Conservation (phyloP, 1,140 invertebrate genomes). For the Bombus turneri region DNA sequence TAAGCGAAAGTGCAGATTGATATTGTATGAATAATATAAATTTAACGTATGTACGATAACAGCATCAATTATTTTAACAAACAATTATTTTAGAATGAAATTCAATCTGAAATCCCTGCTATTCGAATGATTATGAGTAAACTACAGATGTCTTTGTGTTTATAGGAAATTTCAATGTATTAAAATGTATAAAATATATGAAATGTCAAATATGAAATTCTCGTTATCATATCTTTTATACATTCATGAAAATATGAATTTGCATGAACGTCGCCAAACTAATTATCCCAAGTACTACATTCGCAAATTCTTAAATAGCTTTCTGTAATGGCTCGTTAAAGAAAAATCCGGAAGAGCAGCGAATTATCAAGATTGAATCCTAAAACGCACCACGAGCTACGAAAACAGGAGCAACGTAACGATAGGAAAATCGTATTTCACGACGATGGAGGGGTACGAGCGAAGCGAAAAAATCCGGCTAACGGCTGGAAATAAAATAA, state of each 20-base stretch:
- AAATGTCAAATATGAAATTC: not conserved
- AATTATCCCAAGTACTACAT: not conserved
- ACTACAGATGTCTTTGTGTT: not conserved
- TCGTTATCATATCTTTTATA: not conserved
- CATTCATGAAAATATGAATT: not conserved
- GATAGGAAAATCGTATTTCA: not conserved
- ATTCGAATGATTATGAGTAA: not conserved
- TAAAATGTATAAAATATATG: not conserved
- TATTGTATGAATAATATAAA: not conserved
- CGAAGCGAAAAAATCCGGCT: not conserved
- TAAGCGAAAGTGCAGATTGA: not conserved
- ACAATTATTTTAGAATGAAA: not conserved
- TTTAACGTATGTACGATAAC: not conserved
- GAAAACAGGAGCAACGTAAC: not conserved
- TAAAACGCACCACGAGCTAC: not conserved
- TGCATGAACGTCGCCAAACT: not conserved
- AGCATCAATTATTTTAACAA: not conserved
- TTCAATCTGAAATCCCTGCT: not conserved
- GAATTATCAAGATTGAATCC: not conserved
- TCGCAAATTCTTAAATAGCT: not conserved
- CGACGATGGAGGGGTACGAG: not conserved
- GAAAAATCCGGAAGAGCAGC: not conserved
- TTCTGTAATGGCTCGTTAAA: not conserved
- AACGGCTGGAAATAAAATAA: slow-evolving; percentile 36
- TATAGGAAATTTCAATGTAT: not conserved